Evolutionary conservation across 1,140 invertebrate species (phyloP), one percentile per base, ranked within the genome.

Genomic region (Conus betulinus): DNA sequence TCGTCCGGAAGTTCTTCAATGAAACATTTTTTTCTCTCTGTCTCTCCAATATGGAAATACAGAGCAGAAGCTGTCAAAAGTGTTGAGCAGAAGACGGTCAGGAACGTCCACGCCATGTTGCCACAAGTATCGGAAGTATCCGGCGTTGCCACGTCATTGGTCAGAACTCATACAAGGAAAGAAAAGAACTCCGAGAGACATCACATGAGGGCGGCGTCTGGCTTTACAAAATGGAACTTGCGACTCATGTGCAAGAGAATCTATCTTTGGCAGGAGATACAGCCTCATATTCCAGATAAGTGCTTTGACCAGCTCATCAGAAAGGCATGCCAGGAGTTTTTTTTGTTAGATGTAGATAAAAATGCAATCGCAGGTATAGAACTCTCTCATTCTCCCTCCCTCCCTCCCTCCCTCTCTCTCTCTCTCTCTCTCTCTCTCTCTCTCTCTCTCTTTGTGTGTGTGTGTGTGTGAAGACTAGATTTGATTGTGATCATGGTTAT

Each of bases 1-100:
- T 99, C 99, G 96, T 99, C 99, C 13, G 99, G 99, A 93, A 99
- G 99, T 97, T 99, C 99, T 96, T 99, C 99, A 87, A 99, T 99
- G 94, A 99, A 99, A 96, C 99, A 99, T 97, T 99, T 99, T 97
- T 99, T 99, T 95, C 98, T 96, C 96, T 99, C 99, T 0, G 98
- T 99, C 96, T 99, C 99, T 11, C 97, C 98, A 94, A 99, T 99
- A 95, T 99, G 99, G 95, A 99, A 99, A 96, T 99, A 99, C 88
- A 99, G 94, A 23, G 94, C 95, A 86, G 87, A 91, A 74, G 90
- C 39, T 53, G 92, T 91, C 27, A 94, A 88, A 63, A 88, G 39
- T 74, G 87, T 87, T 20, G 90, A 84, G 78, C 89, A 84, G 74
- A 91, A 81, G n/a, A 88, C 85, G 51, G 84, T 17, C 23, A 79